Evolutionary conservation across 2,113 vertebrate species (phyloP).

Genomic region (Crotophaga sulcirostris): DNA sequence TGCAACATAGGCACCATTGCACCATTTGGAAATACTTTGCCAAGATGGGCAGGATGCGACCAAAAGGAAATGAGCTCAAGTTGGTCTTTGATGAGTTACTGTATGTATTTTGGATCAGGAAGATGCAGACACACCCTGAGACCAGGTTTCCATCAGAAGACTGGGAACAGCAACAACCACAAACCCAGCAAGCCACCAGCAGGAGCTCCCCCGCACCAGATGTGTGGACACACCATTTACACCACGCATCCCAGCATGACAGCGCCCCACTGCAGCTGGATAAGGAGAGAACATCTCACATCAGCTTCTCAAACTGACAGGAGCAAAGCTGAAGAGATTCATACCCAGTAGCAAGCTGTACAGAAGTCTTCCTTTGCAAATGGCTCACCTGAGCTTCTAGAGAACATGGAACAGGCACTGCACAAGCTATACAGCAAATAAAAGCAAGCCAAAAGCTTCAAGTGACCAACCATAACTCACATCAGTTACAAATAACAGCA

Average conservation of each 20-base stretch:
- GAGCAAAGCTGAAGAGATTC: background rate
- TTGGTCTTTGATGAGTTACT: background rate
- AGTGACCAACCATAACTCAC: background rate
- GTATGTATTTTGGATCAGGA: fast-evolving
- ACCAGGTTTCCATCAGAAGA: background rate
- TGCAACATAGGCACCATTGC: too few species aligned
- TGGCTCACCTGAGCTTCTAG: background rate
- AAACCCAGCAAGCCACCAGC: background rate
- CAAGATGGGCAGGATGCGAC: background rate
- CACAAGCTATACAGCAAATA: fast-evolving
- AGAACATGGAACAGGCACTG: background rate
- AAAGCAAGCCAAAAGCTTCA: background rate
- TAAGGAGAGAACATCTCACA: background rate
- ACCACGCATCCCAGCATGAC: fast-evolving
- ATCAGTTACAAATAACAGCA: slow-evolving; percentile 42
- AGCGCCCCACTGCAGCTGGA: background rate
- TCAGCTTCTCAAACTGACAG: fast-evolving
- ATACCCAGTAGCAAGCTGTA: background rate
- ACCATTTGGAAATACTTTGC: background rate
- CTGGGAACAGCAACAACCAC: background rate
- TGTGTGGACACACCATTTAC: fast-evolving
- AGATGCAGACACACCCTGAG: fast-evolving
- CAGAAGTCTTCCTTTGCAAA: background rate
- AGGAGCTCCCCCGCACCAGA: background rate
- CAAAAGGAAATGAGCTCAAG: fast-evolving